Percentiles rank a stretch among this genome's conserved stretches.
Evolutionary conservation across 2,888 invertebrate genomes (phyloP).

Genomic region (Agonopterix alstromeriana): DNA sequence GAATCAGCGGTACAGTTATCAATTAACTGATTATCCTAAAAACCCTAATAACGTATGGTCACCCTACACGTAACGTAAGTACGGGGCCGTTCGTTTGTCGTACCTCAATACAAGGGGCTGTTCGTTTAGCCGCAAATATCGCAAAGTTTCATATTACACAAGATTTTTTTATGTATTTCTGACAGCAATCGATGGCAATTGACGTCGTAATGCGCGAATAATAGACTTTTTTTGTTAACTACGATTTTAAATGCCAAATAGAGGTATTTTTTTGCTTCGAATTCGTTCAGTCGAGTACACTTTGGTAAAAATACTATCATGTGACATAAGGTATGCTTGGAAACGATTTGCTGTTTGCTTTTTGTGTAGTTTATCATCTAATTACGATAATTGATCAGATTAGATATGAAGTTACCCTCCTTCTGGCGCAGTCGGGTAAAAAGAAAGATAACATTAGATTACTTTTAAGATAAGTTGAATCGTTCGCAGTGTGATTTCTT

Average conservation of each 20-base stretch:
- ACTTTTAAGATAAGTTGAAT: too few relatives aligned
- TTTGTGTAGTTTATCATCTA: too few relatives aligned
- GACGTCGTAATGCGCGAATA: conserved; percentile 37
- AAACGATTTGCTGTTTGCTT: too few relatives aligned
- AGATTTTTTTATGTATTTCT: conserved; percentile 1
- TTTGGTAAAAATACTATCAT: conserved; percentile 2
- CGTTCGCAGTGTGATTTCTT: too few relatives aligned
- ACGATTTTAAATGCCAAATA: background rate
- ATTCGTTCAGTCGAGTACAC: background rate
- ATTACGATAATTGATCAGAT: too few relatives aligned
- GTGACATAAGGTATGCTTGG: too few relatives aligned
- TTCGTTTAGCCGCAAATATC: conserved; percentile 12
- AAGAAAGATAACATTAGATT: too few relatives aligned
- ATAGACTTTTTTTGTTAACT: conserved; percentile 20
- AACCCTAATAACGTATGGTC: background rate
- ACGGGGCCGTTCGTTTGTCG: background rate
- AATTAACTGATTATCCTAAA: too few relatives aligned
- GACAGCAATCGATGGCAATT: conserved; percentile 54
- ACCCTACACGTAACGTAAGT: background rate
- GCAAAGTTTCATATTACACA: background rate
- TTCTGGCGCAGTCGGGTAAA: too few relatives aligned
- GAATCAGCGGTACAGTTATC: too few relatives aligned
- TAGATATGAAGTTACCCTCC: too few relatives aligned
- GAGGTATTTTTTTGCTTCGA: background rate
- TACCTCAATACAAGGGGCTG: conserved; percentile 16